Evolutionary conservation across 2,888 invertebrate species (phyloP).

Genomic region (Nomada hirtipes): DNA sequence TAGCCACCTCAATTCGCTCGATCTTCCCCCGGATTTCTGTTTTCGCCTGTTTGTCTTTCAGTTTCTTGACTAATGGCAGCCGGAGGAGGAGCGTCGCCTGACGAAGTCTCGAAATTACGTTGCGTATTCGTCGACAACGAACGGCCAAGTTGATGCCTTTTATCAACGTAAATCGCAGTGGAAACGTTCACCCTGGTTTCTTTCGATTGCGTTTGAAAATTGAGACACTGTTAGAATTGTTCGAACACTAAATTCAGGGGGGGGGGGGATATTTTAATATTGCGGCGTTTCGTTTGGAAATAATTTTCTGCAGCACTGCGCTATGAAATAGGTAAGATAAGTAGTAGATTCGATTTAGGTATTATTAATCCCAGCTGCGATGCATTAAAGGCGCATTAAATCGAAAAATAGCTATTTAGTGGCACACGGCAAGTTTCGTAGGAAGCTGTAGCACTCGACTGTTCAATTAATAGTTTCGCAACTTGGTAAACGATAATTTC

Average conservation of each 20-base stretch:
- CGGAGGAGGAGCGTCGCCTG: conserved; percentile 18
- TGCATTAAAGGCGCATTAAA: too few species aligned
- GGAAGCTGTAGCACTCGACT: conserved; percentile 13
- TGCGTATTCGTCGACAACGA: conserved; percentile 7
- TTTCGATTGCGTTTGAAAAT: neutral
- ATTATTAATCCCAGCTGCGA: too few species aligned
- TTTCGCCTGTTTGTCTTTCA: conserved; percentile 44
- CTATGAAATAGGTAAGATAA: too few species aligned
- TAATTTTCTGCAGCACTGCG: too few species aligned
- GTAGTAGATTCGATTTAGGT: too few species aligned
- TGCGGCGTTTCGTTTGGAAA: too few species aligned
- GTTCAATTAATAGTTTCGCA: conserved; percentile 6
- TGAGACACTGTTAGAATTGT: too few species aligned
- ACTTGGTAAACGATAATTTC: conserved; percentile 15
- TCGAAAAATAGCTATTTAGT: too few species aligned
- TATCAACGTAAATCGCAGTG: conserved; percentile 2
- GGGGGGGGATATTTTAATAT: too few species aligned
- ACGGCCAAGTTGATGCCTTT: neutral
- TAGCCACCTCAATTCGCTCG: conserved; percentile 40
- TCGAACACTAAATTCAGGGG: too few species aligned
- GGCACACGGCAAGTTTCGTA: neutral
- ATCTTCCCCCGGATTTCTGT: conserved; percentile 29
- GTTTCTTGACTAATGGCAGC: conserved; percentile 43
- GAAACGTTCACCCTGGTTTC: neutral
- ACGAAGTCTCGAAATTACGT: conserved; percentile 29